Conservation (phyloP, 1,140 invertebrate species). For the Lordiphosa collinella region DNA sequence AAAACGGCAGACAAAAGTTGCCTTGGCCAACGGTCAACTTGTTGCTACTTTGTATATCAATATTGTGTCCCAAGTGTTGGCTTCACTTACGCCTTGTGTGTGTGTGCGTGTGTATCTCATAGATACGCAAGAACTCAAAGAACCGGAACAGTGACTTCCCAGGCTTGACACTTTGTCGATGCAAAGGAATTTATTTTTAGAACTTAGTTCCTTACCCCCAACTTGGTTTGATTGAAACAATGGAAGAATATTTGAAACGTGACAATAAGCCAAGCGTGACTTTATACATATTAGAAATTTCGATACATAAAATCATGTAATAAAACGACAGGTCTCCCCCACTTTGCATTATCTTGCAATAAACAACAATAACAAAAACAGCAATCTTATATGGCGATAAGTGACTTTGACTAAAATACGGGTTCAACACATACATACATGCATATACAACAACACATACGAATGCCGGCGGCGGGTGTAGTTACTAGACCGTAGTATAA, state of each 20-base stretch:
- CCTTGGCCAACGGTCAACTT: conserved; percentile 12
- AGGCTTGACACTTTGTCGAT: no score
- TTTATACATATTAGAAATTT: background rate
- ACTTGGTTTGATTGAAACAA: background rate
- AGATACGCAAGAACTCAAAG: background rate
- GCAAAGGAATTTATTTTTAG: background rate
- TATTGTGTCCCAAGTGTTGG: background rate
- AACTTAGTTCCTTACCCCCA: background rate
- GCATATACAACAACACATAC: background rate
- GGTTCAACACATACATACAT: conserved; percentile 1
- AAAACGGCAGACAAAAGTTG: background rate
- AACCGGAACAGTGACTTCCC: background rate
- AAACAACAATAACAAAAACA: conserved; percentile 30
- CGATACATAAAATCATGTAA: conserved; percentile 38
- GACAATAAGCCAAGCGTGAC: background rate
- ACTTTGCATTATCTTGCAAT: conserved; percentile 22
- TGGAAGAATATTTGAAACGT: background rate
- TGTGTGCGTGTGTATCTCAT: background rate
- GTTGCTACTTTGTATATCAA: conserved; percentile 2
- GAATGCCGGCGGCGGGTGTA: background rate
- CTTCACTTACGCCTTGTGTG: background rate
- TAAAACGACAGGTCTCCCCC: conserved; percentile 26
- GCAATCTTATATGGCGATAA: conserved; percentile 15
- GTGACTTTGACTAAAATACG: conserved; percentile 32
- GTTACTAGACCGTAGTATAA: no score